These are phyloP conservation scores for Dermochelys coriacea DNA, from an alignment of 2,797 vertebrate genomes.

Conservation along the genomic window DNA sequence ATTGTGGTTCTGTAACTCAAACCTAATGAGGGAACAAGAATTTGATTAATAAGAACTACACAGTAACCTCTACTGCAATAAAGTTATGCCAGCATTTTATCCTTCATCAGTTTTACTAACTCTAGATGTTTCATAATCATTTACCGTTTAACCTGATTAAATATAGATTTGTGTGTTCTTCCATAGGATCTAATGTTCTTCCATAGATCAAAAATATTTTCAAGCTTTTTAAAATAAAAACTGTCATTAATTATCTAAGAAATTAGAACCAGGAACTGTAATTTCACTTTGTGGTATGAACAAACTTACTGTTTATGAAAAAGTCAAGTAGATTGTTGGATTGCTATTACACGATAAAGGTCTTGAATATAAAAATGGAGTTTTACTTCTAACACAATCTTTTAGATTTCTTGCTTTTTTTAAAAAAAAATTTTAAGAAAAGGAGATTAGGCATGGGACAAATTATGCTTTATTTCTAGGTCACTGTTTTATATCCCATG, in stretches of 20 bases:
- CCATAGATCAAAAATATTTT: neutral
- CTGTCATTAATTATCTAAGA: neutral
- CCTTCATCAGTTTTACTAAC: conserved; percentile 46
- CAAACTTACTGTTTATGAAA: neutral
- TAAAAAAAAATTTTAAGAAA: neutral
- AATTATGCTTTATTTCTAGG: neutral
- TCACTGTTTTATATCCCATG: neutral
- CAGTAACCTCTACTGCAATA: conserved; percentile 72
- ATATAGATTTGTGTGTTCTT: conserved; percentile 17
- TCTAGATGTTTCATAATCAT: conserved; percentile 71
- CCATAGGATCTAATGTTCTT: neutral
- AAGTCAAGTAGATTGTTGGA: neutral
- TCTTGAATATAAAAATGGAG: neutral
- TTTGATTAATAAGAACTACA: conserved; percentile 73
- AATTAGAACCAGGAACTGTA: conserved; percentile 12
- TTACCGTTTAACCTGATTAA: conserved; percentile 48
- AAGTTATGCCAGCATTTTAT: conserved; percentile 43
- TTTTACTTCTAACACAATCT: neutral
- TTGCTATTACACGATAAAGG: neutral
- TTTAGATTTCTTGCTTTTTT: neutral
- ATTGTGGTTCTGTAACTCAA: conserved; percentile 74
- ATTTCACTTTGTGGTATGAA: neutral
- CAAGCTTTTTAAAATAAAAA: neutral
- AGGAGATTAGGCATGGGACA: neutral
- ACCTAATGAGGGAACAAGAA: conserved; percentile 72